phyloP scores from a whole-genome alignment of 2,888 invertebrate species.

The Acanthosoma haemorrhoidale region DNA sequence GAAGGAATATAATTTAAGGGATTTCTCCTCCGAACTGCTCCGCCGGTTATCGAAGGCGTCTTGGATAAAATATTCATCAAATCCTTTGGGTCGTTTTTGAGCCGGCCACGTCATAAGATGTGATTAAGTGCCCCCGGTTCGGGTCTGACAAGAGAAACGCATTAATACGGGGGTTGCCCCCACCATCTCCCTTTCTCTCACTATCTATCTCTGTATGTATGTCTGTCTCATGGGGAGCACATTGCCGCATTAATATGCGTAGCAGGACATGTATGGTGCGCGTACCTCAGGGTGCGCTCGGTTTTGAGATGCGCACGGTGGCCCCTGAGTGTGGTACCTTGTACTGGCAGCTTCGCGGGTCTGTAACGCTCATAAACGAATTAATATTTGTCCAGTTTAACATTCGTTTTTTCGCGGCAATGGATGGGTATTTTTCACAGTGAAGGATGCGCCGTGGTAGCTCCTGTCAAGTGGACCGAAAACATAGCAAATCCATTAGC shows the following conservation, averaged over 20 bases:
- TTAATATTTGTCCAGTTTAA: conserved; percentile 5
- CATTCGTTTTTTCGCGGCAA: neutral
- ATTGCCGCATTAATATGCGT: no score
- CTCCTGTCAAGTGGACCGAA: neutral
- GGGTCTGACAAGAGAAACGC: conserved; percentile 4
- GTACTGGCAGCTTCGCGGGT: neutral
- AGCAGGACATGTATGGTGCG: no score
- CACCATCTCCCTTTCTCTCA: neutral
- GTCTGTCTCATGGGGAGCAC: no score
- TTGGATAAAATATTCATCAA: conserved; percentile 17
- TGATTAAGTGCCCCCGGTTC: neutral
- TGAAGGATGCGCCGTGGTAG: neutral
- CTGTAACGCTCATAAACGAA: neutral
- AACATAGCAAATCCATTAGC: conserved; percentile 7
- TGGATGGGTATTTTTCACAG: neutral
- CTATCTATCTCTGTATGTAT: no score
- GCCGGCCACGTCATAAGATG: neutral
- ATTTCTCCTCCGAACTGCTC: neutral
- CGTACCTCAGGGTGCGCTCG: neutral
- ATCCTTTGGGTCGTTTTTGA: conserved; percentile 8
- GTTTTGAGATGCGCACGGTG: neutral
- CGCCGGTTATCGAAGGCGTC: neutral
- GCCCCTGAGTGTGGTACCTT: neutral
- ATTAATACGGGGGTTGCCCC: conserved; percentile 3
- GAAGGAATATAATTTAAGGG: conserved; percentile 5